phyloP scores from a whole-genome alignment of 1,140 invertebrate species.

The Campoletis sonorensis region DNA sequence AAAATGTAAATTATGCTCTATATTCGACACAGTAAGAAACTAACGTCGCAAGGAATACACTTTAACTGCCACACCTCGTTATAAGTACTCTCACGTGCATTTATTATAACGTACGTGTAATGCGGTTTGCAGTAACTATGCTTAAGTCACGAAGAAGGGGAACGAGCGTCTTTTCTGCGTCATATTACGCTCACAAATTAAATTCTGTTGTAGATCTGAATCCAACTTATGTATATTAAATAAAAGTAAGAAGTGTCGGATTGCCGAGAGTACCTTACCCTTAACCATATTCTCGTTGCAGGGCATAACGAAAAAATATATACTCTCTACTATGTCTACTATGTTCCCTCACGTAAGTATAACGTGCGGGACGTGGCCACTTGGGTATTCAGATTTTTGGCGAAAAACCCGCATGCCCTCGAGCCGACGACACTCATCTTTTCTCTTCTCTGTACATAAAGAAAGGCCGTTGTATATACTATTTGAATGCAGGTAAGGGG shows the following conservation, averaged over 20 bases:
- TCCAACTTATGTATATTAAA: background rate
- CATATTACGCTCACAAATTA: constrained; percentile 20
- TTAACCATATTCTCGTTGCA: background rate
- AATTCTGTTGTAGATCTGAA: background rate
- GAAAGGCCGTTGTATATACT: background rate
- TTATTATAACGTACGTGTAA: background rate
- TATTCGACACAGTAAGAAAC: background rate
- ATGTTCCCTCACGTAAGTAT: no score
- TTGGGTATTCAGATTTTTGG: constrained; percentile 6
- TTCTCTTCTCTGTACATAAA: background rate
- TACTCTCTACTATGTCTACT: background rate
- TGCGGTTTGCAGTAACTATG: background rate
- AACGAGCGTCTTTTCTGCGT: constrained; percentile 1
- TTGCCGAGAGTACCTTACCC: background rate
- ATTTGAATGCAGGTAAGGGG: background rate
- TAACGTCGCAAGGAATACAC: background rate
- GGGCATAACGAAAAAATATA: background rate
- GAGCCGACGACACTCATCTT: constrained; percentile 10
- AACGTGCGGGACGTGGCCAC: background rate
- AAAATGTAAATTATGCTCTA: background rate
- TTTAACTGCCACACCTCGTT: background rate
- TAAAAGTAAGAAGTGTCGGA: background rate
- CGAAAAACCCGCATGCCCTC: constrained; percentile 9
- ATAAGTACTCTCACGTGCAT: background rate
- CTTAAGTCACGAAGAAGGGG: background rate